Evolutionary conservation across 2,113 vertebrate species (phyloP), one percentile per base, ranked within the genome.

Genomic region (Hiodon tergisus): DNA sequence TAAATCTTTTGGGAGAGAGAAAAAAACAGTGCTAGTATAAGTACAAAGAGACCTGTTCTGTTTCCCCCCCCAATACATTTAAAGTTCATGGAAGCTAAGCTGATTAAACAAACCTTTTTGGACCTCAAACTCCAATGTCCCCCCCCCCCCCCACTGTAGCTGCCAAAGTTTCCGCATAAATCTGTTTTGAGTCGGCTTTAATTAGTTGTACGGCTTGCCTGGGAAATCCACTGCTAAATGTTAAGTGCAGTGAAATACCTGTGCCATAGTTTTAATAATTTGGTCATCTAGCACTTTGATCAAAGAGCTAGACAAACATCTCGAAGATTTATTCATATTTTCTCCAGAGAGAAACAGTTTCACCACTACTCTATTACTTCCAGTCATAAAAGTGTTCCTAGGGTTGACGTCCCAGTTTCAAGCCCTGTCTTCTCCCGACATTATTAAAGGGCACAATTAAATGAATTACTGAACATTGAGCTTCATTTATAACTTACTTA

Each of bases 1-100:
- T 96, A 97, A 83, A 96, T 91, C 95, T 98, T 87, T 52, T 78
- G 69, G 76, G 73, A 55, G 80, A 71, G 48, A 53, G 78, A 2
- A 76, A n/a, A 57, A n/a, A 76, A 70, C 3, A 67, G 31, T 62
- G 47, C 6, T 76, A 9, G 71, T 10, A 74, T 57, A n/a, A 11
- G 13, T 31, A 58, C 31, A 16, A 57, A 58, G 46, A 67, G 6
- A 67, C 5, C 54, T 57, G 46, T 66, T 66, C 13, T 66, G 13
- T 66, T 8, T 46, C 46, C 46, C 2, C 31, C 47, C 6, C 3
- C 9, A 2, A 48, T 8, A 16, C n/a, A 70, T 57, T 58, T 51
- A 65, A 17, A 69, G 31, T 60, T 58, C 16, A n/a, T 31, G 9
- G 51, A 51, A 67, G 47, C 60, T 85, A 86, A 86, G 82, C 78